These are phyloP conservation scores for Edolisoma coerulescens DNA, from an alignment of 2,113 vertebrate genomes.

Conservation along the genomic window DNA sequence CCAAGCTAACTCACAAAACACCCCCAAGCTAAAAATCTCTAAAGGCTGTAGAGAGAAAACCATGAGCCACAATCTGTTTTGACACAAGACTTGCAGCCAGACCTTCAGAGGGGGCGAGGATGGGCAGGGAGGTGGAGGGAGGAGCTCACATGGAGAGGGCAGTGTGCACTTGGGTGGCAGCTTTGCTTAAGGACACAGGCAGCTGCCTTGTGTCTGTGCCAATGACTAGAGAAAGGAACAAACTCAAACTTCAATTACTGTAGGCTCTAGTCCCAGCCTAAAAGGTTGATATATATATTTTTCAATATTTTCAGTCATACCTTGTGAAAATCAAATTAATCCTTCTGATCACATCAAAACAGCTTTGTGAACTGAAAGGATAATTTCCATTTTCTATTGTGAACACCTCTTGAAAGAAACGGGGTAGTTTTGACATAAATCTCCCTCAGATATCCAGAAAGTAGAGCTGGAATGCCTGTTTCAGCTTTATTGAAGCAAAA, in stretches of 20 bases:
- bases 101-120: not conserved
- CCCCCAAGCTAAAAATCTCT: not conserved
- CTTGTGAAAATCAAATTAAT: not conserved
- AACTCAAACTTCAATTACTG: not conserved
- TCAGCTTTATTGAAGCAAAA: not conserved
- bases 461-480: not conserved
- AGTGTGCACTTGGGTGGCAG: not conserved
- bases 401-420: not conserved
- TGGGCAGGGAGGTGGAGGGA: not conserved
- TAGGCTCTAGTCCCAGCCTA: not conserved
- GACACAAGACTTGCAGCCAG: not conserved
- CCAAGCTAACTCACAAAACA: not conserved
- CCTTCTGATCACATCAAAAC: not conserved
- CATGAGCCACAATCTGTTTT: not conserved
- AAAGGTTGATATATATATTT: not conserved
- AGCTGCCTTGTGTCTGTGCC: not conserved
- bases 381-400: not conserved
- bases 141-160: not conserved
- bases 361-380: not conserved
- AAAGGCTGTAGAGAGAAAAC: not conserved
- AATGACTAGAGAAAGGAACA: not conserved
- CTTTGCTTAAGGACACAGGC: not conserved
- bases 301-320: not conserved
- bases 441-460: not conserved
- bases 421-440: not conserved